Base-by-base conservation (phyloP, 2,888 invertebrate genomes). In the Dione vanillae region DNA sequence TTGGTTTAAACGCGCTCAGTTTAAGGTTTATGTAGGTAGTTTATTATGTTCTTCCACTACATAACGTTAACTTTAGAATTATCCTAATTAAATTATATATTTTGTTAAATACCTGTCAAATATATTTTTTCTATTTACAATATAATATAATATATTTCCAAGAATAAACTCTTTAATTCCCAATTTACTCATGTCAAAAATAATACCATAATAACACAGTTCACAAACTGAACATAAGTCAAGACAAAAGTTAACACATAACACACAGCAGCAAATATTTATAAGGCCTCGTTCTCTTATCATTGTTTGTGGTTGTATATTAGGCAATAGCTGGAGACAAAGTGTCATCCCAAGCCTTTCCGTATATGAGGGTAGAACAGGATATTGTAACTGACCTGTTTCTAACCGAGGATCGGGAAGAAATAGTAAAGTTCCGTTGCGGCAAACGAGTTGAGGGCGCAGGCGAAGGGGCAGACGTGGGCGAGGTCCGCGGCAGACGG, bases 401-500 rank as follows among this genome's bases (percentile, higher is more conserved):
- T 82, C 93, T 85, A 73, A 92, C 85, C 54, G 92, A 87, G 75
- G 90, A 85, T 70, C 92, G 85, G 76, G 89, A 85, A 56, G 93
- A 86, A 69, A 92, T 90, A 80, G 92, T 91, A 78, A 91, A 86
- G 78, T 92, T 92, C 85, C 92, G 88, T 75, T 84, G 89, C 71
- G 89, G 90, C 62, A 90, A 84, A 40, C 88, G 84, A 90, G 89
- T 94, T 76, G 94, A 94, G 82, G 94, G 93, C 71, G 95, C 93
- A 75, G 95, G 89, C 65, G 95, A 77, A 89, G 87, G 94, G 77
- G 95, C 94, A 82, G 95, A 94, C 76, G 95, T 86, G 79, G 87
- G 85, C 77, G 87, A 90, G 80, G 90, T 91, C 76, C 90, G 87
- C 79, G 91, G 90, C 84, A 89, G 80, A 80, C 91, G 89, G 77